A percentile compares a stretch with the other conserved stretches of the same genome.
phyloP scores from a whole-genome alignment of 2,797 vertebrate genomes.

The Semotilus atromaculatus region DNA sequence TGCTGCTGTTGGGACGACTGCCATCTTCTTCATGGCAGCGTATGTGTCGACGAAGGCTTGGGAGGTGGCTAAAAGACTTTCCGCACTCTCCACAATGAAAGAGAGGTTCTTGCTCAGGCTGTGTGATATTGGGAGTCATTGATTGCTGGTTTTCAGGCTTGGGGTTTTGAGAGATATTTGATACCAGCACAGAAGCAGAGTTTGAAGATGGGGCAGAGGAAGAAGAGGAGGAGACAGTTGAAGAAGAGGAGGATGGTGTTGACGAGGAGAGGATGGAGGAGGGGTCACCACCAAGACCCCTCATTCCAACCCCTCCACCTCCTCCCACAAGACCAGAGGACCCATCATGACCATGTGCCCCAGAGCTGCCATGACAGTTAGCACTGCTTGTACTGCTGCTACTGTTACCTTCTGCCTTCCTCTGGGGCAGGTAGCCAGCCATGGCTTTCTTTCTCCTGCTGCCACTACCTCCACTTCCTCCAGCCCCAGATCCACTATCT shows the following conservation, averaged over 20 bases:
- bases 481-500: slow-evolving; percentile 60
- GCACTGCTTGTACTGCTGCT: slow-evolving; percentile 65
- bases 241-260: slow-evolving; percentile 74
- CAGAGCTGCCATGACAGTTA: slow-evolving; percentile 77
- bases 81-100: slow-evolving; percentile 92
- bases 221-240: slow-evolving; percentile 77
- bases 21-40: slow-evolving; percentile 86
- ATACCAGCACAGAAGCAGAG: slow-evolving; percentile 79
- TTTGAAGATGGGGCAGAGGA: slow-evolving; percentile 77
- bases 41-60: slow-evolving; percentile 91
- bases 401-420: slow-evolving; percentile 74
- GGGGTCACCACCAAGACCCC: slow-evolving; percentile 76
- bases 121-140: slow-evolving; percentile 69
- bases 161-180: slow-evolving; percentile 75
- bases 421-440: slow-evolving; percentile 84
- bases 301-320: slow-evolving; percentile 72
- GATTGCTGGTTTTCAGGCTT: slow-evolving; percentile 75
- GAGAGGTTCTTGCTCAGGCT: slow-evolving; percentile 80
- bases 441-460: slow-evolving; percentile 83
- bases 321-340: slow-evolving; percentile 77
- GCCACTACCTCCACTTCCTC: slow-evolving; percentile 71
- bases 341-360: slow-evolving; percentile 76
- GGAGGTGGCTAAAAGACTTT: slow-evolving; percentile 91
- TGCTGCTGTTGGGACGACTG: slow-evolving; percentile 64
- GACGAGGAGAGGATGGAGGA: slow-evolving; percentile 77